phyloP scores from a whole-genome alignment of 2,888 invertebrate species.

The Margaritifera margaritifera region DNA sequence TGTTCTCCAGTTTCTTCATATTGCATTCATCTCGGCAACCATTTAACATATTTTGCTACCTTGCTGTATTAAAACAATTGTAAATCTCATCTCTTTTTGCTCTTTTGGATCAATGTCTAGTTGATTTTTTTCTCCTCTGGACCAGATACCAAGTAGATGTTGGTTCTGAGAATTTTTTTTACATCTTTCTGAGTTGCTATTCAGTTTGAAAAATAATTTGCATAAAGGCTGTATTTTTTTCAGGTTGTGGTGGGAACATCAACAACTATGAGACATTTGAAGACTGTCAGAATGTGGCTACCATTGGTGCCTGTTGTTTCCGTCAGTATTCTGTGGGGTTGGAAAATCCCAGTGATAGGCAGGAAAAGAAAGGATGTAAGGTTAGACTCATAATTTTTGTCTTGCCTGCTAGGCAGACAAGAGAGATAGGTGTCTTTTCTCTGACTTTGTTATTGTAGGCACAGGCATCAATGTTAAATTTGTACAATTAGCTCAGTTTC shows the following conservation, averaged over 20 bases:
- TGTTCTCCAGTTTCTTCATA: too few species aligned
- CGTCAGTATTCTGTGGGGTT: constrained; percentile 50
- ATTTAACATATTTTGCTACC: too few species aligned
- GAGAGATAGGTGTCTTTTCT: not conserved
- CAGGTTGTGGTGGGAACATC: constrained; percentile 68
- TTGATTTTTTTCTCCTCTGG: too few species aligned
- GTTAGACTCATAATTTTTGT: constrained; percentile 27
- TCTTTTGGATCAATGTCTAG: too few species aligned
- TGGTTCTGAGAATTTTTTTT: not conserved
- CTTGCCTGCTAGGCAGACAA: not conserved
- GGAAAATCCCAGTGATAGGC: constrained; percentile 43
- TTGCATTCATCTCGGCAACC: too few species aligned
- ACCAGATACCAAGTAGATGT: not conserved
- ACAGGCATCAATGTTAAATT: too few species aligned
- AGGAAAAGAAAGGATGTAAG: constrained; percentile 55
- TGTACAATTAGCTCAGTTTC: too few species aligned
- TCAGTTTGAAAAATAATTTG: not conserved
- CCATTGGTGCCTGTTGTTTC: constrained; percentile 65
- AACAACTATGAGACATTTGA: constrained; percentile 63
- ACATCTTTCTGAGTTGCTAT: not conserved
- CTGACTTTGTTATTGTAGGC: not conserved
- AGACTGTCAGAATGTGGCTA: constrained; percentile 56
- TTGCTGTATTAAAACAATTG: too few species aligned
- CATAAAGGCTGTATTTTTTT: not conserved
- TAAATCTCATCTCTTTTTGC: too few species aligned